Percentiles rank a stretch among this genome's conserved stretches.
Evolutionary conservation across 1,140 invertebrate species (phyloP).

Genomic region (Theocolax elegans): DNA sequence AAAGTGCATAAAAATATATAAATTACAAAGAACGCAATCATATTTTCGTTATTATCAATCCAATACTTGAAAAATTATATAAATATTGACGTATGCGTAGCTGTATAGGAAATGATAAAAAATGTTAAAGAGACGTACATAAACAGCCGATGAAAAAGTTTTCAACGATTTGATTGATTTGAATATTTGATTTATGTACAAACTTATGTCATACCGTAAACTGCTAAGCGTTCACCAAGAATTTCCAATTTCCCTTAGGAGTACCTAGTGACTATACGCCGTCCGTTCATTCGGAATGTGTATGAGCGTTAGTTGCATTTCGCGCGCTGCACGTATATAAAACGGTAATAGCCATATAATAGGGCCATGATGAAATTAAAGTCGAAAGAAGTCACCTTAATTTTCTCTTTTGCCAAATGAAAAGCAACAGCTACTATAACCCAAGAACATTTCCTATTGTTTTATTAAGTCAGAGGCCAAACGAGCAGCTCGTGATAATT

Average conservation of each 20-base stretch:
- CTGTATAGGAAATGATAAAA: too few relatives aligned
- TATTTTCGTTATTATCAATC: too few relatives aligned
- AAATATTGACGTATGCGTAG: too few relatives aligned
- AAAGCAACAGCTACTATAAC: background rate
- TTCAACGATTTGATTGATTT: background rate
- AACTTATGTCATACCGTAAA: background rate
- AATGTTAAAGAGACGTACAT: too few relatives aligned
- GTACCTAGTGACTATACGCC: too few relatives aligned
- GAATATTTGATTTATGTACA: background rate
- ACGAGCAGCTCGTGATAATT: background rate
- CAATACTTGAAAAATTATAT: too few relatives aligned
- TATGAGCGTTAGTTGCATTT: background rate
- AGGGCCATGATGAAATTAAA: background rate
- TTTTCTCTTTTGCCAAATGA: constrained; percentile 3
- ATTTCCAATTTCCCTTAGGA: constrained; percentile 14
- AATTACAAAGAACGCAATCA: too few relatives aligned
- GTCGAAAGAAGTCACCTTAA: background rate
- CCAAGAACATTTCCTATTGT: background rate
- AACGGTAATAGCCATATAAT: constrained; percentile 8
- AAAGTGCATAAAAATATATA: too few relatives aligned
- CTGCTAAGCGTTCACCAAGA: background rate
- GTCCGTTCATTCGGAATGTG: background rate
- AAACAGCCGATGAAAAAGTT: too few relatives aligned
- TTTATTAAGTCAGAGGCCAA: background rate
- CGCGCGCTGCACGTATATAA: background rate